Conservation (phyloP, 2,113 vertebrate species). For the Uria lomvia region DNA sequence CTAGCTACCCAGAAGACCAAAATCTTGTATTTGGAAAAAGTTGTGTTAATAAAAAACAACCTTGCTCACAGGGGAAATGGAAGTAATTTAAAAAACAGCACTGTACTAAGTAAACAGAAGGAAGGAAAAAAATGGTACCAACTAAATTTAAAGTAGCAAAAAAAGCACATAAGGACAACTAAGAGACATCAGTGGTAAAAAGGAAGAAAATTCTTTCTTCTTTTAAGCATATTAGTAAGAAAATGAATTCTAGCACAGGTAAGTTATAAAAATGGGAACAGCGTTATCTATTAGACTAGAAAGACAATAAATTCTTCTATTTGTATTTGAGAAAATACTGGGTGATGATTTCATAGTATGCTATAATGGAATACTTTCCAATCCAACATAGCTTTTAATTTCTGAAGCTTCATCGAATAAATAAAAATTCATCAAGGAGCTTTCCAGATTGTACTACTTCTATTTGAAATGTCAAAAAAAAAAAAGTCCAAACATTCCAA, state of each 20-base stretch:
- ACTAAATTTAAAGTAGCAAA: neutral
- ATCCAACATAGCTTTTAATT: neutral
- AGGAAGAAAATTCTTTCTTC: neutral
- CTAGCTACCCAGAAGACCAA: neutral
- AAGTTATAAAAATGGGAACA: neutral
- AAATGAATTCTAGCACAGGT: neutral
- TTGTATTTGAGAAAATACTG: neutral
- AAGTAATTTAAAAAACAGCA: neutral
- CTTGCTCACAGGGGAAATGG: neutral
- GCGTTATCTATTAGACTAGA: neutral
- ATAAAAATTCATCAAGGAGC: neutral
- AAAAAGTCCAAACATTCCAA: neutral
- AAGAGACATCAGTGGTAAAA: neutral
- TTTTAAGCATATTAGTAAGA: neutral
- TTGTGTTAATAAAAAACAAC: neutral
- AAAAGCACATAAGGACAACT: neutral
- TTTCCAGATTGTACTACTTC: neutral
- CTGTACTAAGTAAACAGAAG: neutral
- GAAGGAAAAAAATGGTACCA: neutral
- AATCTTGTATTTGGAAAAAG: neutral
- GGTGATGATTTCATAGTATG: neutral
- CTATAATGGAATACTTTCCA: neutral
- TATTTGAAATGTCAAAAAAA: neutral
- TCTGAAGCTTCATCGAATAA: neutral
- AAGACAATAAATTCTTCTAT: neutral